Conservation (phyloP, 2,888 invertebrate genomes). For the Nomada flava region DNA sequence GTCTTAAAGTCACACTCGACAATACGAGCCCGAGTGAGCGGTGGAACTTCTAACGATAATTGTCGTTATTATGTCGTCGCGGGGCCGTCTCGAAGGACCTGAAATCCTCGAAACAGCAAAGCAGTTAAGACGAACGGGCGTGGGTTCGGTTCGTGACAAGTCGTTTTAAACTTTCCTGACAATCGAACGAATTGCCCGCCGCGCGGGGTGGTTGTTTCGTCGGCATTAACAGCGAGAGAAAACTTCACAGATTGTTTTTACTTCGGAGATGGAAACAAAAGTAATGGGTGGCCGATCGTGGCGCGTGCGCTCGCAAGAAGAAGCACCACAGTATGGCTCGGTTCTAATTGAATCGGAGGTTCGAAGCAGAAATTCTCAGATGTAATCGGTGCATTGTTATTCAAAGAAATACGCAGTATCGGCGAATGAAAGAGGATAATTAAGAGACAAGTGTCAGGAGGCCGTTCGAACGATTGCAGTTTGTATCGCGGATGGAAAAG, state of each 20-base stretch:
- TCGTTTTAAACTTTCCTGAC: slow-evolving; percentile 62
- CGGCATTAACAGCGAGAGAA: slow-evolving; percentile 24
- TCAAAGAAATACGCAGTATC: background rate
- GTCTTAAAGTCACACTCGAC: slow-evolving; percentile 13
- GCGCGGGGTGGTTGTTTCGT: background rate
- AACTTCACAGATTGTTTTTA: slow-evolving; percentile 46
- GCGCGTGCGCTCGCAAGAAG: slow-evolving; percentile 1
- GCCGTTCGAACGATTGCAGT: slow-evolving; percentile 3
- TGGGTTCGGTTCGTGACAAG: slow-evolving; percentile 42
- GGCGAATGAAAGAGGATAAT: background rate
- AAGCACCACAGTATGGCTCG: background rate
- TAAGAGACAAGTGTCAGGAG: background rate
- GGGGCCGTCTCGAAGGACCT: slow-evolving; percentile 32
- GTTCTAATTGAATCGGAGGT: background rate
- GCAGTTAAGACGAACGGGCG: slow-evolving; percentile 60
- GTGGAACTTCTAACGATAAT: slow-evolving; percentile 62
- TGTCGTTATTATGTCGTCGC: slow-evolving; percentile 62
- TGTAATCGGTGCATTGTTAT: too few relatives aligned
- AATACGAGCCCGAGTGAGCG: background rate
- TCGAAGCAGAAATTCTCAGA: too few relatives aligned
- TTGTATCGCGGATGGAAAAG: slow-evolving; percentile 6
- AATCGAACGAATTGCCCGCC: slow-evolving; percentile 51
- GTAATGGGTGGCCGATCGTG: background rate
- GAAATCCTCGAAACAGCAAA: slow-evolving; percentile 55
- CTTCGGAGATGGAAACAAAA: slow-evolving; percentile 1